These are phyloP conservation scores for Thecocarcelia acutangulata DNA, from an alignment of 2,888 invertebrate genomes.

Conservation along the genomic window DNA sequence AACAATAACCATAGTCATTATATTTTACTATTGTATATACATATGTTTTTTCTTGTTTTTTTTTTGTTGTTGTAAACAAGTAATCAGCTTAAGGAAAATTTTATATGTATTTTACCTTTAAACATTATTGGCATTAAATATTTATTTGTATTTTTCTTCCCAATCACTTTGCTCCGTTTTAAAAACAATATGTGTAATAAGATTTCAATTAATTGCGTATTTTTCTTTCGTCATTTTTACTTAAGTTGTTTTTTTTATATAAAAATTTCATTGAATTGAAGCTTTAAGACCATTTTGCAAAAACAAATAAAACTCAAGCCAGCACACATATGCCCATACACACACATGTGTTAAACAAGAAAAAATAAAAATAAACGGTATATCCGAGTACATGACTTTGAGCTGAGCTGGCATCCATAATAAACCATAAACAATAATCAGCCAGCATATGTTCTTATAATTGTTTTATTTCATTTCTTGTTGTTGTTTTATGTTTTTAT, in stretches of 20 bases:
- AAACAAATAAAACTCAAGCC: neutral
- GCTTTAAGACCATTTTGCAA: constrained; percentile 20
- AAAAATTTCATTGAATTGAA: constrained; percentile 18
- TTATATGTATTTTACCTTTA: neutral
- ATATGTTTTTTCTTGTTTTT: neutral
- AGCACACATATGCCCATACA: neutral
- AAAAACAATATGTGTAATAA: constrained; percentile 20
- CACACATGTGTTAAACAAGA: too few relatives aligned
- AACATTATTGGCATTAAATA: constrained; percentile 16
- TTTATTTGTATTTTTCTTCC: neutral
- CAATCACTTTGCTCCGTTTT: neutral
- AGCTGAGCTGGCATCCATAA: constrained; percentile 22
- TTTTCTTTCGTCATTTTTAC: neutral
- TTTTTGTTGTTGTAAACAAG: neutral
- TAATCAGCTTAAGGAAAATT: constrained; percentile 14
- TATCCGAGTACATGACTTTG: neutral
- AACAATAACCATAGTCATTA: too few relatives aligned
- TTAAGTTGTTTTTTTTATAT: neutral
- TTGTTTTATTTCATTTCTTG: constrained; percentile 29
- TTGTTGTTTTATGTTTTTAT: constrained; percentile 31
- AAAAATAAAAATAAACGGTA: too few relatives aligned
- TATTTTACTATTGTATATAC: neutral
- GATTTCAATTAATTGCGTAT: constrained; percentile 45
- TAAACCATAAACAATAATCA: constrained; percentile 58
- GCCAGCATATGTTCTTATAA: constrained; percentile 49